Base-by-base conservation (phyloP, 2,797 vertebrate genomes). In the Remorina albescens region DNA sequence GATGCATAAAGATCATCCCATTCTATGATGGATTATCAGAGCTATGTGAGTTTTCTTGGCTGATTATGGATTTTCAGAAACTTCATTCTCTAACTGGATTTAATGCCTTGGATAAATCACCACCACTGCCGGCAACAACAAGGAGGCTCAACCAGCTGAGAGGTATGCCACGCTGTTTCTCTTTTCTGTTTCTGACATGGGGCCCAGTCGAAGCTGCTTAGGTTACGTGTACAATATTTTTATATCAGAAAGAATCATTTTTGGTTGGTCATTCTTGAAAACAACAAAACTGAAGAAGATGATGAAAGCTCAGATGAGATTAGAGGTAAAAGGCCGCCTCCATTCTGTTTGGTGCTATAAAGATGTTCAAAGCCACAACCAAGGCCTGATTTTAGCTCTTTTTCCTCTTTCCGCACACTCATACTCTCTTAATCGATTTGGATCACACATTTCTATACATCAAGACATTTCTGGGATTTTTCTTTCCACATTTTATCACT, bases 141-240 rank as follows among this genome's bases (percentile, higher is more conserved):
- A 44, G 7, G 32, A 67, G 32, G 34, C 57, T 66, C 53, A 49
- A 51, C 1, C 28, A 11, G 15, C 42, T 53, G 41, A 83, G 23
- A 88, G 88, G 91, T 91, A 89, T 69, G 89, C 25, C 56, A 18
- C 16, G 18, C 1, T 56, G 56, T 23, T 37, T 67, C 4, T 3
- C 37, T 21, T 64, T 54, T 30, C 37, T 60, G 26, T 64, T 13
- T 7, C 4, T 51, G 15, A 47, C 36, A 39, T 12, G 2, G 18
- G 68, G 21, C 4, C 34, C 26, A 50, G 32, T 63, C 7, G 36
- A 2, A 41, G 25, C 25, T 57, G 30, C 34, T 60, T 16, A 2
- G 30, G 1, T 37, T 8, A 26, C 2, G 1, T 21, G 18, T 42
- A 21, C 26, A 32, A 26, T 8, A 53, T 37, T 71, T 61, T 30